phyloP scores from a whole-genome alignment of 1,140 invertebrate species.

The Eupeodes corollae region DNA sequence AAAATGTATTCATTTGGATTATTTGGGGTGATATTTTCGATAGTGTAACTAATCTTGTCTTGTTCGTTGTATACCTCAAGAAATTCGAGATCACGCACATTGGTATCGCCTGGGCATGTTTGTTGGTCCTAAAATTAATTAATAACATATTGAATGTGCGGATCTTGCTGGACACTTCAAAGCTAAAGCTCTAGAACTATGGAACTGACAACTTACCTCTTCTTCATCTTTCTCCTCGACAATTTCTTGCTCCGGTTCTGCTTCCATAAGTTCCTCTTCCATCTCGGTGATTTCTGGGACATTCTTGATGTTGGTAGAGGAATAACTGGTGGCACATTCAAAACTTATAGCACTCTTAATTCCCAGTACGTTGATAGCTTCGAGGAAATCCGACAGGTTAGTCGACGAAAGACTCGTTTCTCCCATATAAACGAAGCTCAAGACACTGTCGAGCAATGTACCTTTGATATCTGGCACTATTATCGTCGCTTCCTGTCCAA shows the following conservation, averaged over 20 bases:
- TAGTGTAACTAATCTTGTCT: constrained; percentile 32
- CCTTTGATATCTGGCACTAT: constrained; percentile 30
- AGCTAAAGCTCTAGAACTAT: too few species aligned
- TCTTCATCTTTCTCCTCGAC: too few species aligned
- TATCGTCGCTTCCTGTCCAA: constrained; percentile 27
- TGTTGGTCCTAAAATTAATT: too few species aligned
- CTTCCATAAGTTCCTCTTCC: too few species aligned
- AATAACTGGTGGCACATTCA: constrained; percentile 20
- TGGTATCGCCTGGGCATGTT: too few species aligned
- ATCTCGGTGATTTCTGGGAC: too few species aligned
- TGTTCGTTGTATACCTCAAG: constrained; percentile 23
- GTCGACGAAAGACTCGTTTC: constrained; percentile 24
- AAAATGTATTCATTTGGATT: constrained; percentile 27
- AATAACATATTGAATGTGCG: too few species aligned
- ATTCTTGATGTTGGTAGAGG: constrained; percentile 3
- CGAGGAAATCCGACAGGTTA: constrained; percentile 26
- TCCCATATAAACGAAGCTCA: constrained; percentile 32
- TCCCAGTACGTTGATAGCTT: constrained; percentile 29
- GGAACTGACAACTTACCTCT: too few species aligned
- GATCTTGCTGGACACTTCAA: too few species aligned
- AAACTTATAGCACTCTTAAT: constrained; percentile 34
- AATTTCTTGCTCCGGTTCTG: too few species aligned
- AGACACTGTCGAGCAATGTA: constrained; percentile 23
- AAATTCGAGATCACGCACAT: constrained; percentile 20
- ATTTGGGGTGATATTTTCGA: constrained; percentile 24